phyloP scores from a whole-genome alignment of 2,797 vertebrate species.

The Pantherophis alleghaniensis region DNA sequence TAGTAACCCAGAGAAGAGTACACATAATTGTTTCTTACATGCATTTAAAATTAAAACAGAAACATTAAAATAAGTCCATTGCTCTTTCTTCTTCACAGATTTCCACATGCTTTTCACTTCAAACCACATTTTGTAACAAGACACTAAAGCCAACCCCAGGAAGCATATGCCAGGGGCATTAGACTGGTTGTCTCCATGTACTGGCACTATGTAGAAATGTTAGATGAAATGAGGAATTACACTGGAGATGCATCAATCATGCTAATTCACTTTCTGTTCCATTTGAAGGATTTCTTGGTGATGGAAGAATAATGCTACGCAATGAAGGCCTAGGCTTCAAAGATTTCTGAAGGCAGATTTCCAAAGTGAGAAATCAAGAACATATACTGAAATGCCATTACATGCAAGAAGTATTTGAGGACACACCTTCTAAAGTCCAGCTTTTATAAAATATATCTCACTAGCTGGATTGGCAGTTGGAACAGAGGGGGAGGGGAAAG shows the following conservation, averaged over 20 bases:
- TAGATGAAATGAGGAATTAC: not conserved
- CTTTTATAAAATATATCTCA: not conserved
- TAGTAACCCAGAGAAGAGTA: not conserved
- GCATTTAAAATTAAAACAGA: not conserved
- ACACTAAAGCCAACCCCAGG: not conserved
- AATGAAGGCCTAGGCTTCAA: not conserved
- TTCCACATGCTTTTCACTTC: not conserved
- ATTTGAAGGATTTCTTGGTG: not conserved
- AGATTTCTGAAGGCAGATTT: not conserved
- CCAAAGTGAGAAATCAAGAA: conserved; percentile 6
- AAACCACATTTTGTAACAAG: not conserved
- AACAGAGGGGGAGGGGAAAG: no score
- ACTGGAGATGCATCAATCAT: not conserved
- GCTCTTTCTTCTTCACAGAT: conserved; percentile 1
- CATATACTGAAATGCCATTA: not conserved
- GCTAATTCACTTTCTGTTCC: not conserved
- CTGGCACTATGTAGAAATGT: conserved; percentile 1
- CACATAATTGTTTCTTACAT: not conserved
- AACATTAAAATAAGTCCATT: conserved; percentile 11
- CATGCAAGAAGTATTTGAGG: conserved; percentile 8
- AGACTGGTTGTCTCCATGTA: not conserved
- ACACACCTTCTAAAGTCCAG: not conserved
- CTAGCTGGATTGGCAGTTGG: no score
- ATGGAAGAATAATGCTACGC: not conserved
- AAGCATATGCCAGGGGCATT: not conserved